A percentile compares a stretch with the other conserved stretches of the same genome.
Conservation (phyloP, 1,140 invertebrate genomes). For the Nasonia giraulti region DNA sequence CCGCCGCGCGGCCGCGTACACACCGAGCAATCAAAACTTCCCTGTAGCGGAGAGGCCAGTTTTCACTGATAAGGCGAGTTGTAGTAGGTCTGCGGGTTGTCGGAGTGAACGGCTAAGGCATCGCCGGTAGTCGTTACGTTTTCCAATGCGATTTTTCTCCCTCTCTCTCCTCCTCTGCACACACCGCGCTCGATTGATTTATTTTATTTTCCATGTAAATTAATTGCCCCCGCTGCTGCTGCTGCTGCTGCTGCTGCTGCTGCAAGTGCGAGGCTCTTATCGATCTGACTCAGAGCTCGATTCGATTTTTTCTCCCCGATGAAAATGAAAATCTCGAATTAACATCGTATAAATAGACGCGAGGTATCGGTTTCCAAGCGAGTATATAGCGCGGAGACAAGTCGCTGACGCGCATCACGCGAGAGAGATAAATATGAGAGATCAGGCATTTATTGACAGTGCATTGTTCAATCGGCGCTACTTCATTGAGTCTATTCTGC, state of each 20-base stretch:
- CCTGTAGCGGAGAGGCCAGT: conserved; percentile 25
- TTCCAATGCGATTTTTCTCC: neutral
- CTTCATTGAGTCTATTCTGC: neutral
- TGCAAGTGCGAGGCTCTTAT: too few relatives aligned
- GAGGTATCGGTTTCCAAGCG: too few relatives aligned
- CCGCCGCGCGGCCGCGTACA: too few relatives aligned
- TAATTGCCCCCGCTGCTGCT: neutral
- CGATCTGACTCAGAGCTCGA: neutral
- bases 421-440: conserved; percentile 17
- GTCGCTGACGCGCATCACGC: neutral
- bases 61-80: conserved; percentile 37
- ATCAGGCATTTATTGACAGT: conserved; percentile 28
- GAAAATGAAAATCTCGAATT: too few relatives aligned
- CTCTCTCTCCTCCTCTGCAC: neutral
- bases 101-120: neutral
- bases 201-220: neutral
- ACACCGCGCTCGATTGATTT: neutral
- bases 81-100: neutral
- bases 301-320: neutral
- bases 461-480: conserved; percentile 28
- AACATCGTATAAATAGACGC: neutral
- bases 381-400: neutral
- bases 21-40: conserved; percentile 24
- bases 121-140: neutral
- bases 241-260: too few relatives aligned